Base-by-base conservation (phyloP, 2,888 invertebrate species). In the Euphydryas editha region DNA sequence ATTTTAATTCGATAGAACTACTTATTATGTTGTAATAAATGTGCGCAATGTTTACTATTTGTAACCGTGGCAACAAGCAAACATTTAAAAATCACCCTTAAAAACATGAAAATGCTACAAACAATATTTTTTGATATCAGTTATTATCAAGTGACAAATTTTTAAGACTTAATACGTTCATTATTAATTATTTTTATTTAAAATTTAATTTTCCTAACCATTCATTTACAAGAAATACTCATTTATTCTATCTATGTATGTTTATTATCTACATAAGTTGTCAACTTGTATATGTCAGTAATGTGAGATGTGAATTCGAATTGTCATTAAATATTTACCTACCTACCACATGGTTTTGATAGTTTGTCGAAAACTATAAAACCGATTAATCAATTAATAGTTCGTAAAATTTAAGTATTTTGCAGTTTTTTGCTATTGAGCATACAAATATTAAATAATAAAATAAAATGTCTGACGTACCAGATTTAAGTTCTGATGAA, bases 401-500 rank as follows among this genome's bases (percentile, higher is more conserved):
- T n/a, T n/a, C n/a, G 18, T 7, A 10, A 63, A 37, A 58, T 47
- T 39, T 59, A 42, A 17, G 20, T 20, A 11, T 58, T 55, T 63
- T 65, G 46, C 62, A 37, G 1, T 20, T 44, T 61, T 57, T 63
- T 20, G 30, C 44, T 42, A 24, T 30, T 54, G 58, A 49, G 1
- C n/a, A 15, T 44, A 59, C 15, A 55, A 64, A 37, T 18, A 58
- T 64, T 24, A 21, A 67, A 80, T 36, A 36, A 37, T n/a, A 20
- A 58, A 18, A 20, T 17, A 65, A 46, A 68, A 92, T 92, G 93
- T 85, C 88, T 6, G 93, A 92, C 67, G 86, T 91, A 30, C 93
- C 93, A 70, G 93, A 93, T 59, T 82, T 93, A 7, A 93, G 93
- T 72, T 93, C 93, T 68, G 93, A 93, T 64, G 93, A 93, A 67